Evolutionary conservation across 2,888 invertebrate species (phyloP).

Genomic region (Toxonevra muliebris): DNA sequence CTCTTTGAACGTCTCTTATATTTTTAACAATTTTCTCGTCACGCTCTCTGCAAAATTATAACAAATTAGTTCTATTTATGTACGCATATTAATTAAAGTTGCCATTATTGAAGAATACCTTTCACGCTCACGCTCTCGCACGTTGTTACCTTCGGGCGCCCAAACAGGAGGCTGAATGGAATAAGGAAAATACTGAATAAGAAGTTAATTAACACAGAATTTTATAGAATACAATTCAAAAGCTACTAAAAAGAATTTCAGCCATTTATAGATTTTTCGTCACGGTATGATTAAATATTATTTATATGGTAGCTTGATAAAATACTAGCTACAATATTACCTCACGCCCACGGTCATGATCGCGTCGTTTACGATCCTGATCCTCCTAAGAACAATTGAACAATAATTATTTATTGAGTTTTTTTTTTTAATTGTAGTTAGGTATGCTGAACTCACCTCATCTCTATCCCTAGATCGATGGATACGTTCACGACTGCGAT

Average conservation of each 20-base stretch:
- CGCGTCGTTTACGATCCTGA: slow-evolving; percentile 2
- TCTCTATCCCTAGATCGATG: slow-evolving; percentile 67
- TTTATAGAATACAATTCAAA: no score
- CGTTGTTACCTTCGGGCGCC: slow-evolving; percentile 62
- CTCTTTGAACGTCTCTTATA: slow-evolving; percentile 73
- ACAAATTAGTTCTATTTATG: not conserved
- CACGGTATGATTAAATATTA: no score
- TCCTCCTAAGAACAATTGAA: no score
- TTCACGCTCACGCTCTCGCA: slow-evolving; percentile 68
- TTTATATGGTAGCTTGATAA: no score
- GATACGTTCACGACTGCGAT: slow-evolving; percentile 39
- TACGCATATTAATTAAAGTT: slow-evolving; percentile 64
- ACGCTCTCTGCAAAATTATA: slow-evolving; percentile 53
- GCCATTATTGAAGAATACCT: slow-evolving; percentile 51
- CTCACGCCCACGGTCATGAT: slow-evolving; percentile 65
- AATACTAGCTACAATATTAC: no score
- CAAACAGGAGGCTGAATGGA: no score
- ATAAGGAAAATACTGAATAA: no score
- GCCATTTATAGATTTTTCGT: no score
- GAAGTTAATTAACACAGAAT: no score
- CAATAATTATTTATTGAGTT: slow-evolving; percentile 40
- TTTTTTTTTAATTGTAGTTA: no score
- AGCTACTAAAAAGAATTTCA: no score
- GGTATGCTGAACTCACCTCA: slow-evolving; percentile 37
- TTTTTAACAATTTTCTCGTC: slow-evolving; percentile 68